phyloP scores from a whole-genome alignment of 2,888 invertebrate genomes.

The Loripinus fragilis region DNA sequence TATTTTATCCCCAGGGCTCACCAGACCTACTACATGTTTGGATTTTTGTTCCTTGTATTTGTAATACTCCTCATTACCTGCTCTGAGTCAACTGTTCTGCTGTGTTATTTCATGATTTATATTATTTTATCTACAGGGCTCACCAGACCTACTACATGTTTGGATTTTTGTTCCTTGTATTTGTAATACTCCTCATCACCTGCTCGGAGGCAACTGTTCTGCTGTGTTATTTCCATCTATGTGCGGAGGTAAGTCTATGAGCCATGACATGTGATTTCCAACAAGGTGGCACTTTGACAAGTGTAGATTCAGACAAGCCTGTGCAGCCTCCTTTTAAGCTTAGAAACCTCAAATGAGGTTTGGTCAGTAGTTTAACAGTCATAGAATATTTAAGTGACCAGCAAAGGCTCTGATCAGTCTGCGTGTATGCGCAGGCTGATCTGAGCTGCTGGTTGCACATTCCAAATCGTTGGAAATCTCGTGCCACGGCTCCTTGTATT shows the following conservation, averaged over 20 bases:
- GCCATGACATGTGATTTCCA: too few relatives aligned
- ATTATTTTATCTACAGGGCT: constrained; percentile 87
- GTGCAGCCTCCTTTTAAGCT: too few relatives aligned
- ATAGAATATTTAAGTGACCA: too few relatives aligned
- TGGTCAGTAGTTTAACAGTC: too few relatives aligned
- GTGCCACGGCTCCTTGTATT: constrained; percentile 99
- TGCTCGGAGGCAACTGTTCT: constrained; percentile 99
- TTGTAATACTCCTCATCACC: constrained; percentile 97
- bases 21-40: constrained; percentile 99
- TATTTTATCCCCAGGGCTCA: constrained; percentile 87
- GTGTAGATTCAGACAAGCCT: too few relatives aligned
- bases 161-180: constrained; percentile 99
- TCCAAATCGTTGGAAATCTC: too few relatives aligned
- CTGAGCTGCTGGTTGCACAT: too few relatives aligned
- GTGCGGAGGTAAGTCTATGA: constrained; percentile 91
- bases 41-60: constrained; percentile 98
- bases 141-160: constrained; percentile 99
- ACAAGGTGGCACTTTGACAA: too few relatives aligned
- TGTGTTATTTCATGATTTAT: constrained; percentile 99
- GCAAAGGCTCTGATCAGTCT: too few relatives aligned
- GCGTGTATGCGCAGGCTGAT: too few relatives aligned
- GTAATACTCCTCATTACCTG: constrained; percentile 98
- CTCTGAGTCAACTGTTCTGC: constrained; percentile 98
- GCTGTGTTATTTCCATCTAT: constrained; percentile 99
- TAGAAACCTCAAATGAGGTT: too few relatives aligned